Base-by-base conservation (phyloP, 2,888 invertebrate species). In the Sericinus montela region DNA sequence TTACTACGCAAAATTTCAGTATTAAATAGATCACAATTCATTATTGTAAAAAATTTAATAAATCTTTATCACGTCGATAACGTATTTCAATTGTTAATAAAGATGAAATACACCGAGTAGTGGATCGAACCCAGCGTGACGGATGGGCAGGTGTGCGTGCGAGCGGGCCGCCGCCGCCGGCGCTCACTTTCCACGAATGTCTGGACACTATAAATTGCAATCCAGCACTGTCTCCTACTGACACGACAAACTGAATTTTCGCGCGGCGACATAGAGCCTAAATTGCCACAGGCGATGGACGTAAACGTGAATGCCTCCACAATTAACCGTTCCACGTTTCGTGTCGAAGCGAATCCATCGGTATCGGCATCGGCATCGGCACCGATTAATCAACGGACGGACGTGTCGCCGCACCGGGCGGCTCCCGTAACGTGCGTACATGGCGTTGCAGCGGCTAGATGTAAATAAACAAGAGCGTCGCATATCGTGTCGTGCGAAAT, bases 71-170 rank as follows among this genome's bases (percentile, higher is more conserved):
- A 41, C 41, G 42, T 53, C 48, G 46, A 56, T 52, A 47, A 39
- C 36, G 46, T 41, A 45, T 50, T 51, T 50, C 46, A 51, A 57
- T 48, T 34, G 16, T 32, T 48, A 25, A 44, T 49, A 59, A 52
- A 51, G 59, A 57, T 58, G 53, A 55, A 60, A 54, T 54, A 45
- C 51, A 56, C 56, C 54, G 23, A 48, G 37, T 30, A 19, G 23
- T 34, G 14, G 54, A 51, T 59, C 64, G 63, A 66, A 71, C 72
- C 67, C 72, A 62, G 68, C 72, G 71, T 69, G 67, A 64, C 65
- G 58, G 67, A 64, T 64, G 58, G 69, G 78, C 83, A 82, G 80
- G 81, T 82, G 82, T 60, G 68, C 65, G 41, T 25, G 62, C 34
- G 51, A 43, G 52, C 53, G 48, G 56, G 54, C 56, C 56, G 19